Evolutionary conservation across 2,888 invertebrate species (phyloP).

Genomic region (Cheilosia grossa): DNA sequence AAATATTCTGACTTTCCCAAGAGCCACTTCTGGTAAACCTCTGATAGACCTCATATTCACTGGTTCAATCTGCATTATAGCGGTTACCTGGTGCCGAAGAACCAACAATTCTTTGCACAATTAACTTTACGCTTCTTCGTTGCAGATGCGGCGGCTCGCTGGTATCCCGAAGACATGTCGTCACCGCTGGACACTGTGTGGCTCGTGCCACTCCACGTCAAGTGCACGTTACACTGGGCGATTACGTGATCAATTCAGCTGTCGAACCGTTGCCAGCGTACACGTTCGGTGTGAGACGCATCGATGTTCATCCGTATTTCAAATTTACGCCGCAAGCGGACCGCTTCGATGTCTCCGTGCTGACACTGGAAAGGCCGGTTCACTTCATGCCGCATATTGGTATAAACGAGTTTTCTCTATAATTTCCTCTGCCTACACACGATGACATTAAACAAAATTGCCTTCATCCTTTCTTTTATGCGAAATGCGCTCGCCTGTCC

Average conservation of each 20-base stretch:
- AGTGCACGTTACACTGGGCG: slow-evolving; percentile 93
- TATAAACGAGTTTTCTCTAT: slow-evolving; percentile 79
- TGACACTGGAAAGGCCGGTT: slow-evolving; percentile 93
- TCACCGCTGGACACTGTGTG: slow-evolving; percentile 97
- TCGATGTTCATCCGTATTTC: slow-evolving; percentile 95
- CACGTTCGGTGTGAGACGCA: slow-evolving; percentile 95
- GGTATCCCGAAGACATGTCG: slow-evolving; percentile 95
- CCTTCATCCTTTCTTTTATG: slow-evolving; percentile 24
- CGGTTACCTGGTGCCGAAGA: too few relatives aligned
- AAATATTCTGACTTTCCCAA: background rate
- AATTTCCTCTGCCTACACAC: background rate
- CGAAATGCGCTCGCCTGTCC: background rate
- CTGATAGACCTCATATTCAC: too few relatives aligned
- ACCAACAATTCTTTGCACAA: background rate
- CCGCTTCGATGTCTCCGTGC: slow-evolving; percentile 95
- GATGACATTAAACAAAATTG: slow-evolving; percentile 27
- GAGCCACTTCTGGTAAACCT: too few relatives aligned
- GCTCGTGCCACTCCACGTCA: slow-evolving; percentile 95
- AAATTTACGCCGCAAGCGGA: slow-evolving; percentile 97
- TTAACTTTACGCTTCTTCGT: slow-evolving; percentile 69
- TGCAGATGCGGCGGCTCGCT: slow-evolving; percentile 95
- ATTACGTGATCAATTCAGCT: slow-evolving; percentile 97
- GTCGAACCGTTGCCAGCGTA: slow-evolving; percentile 95
- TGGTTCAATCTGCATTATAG: too few relatives aligned
- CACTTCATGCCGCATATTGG: slow-evolving; percentile 94